Base-by-base conservation (phyloP, 2,113 vertebrate genomes). In the Okapia johnstoni region DNA sequence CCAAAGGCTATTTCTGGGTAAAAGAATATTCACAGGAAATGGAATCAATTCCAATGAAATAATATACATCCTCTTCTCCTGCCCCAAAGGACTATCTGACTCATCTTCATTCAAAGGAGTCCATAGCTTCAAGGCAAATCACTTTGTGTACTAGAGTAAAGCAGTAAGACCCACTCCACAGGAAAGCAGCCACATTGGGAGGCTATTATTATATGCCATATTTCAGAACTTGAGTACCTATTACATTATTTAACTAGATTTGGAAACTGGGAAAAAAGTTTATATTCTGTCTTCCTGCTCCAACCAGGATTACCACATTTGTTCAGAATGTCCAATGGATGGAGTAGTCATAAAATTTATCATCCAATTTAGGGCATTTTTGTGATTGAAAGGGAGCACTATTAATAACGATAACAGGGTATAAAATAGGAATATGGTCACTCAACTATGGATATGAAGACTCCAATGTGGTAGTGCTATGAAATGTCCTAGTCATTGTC, bases 121-220 rank as follows among this genome's bases (percentile, higher is more conserved):
- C 97, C 95, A 93, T 91, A 97, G 94, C 85, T 97, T 97, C 80
- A 94, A 98, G 98, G 97, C 89, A 98, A 98, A 98, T 98, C 90
- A 98, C 88, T 97, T 94, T 94, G n/a, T 97, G 93, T 97, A 79
- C 94, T 91, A 83, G 50, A 0, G 79, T 91, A 96, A 97, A 98
- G 63, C 85, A 46, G 21, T 85, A 94, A 93, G 94, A 97, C 96
- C 92, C 55, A 77, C 96, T 1, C 54, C 58, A 14, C 90, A 63
- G 46, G 48, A 50, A 6, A n/a, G 85, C 96, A 60, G 76, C 88
- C 55, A 97, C 95, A 93, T 80, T 2, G 60, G 3, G 5, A 94
- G 63, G 87, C 23, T 79, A 60, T 96, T 98, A 97, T 93, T 97
- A 95, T 93, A 73, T 8, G 76, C 85, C 83, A 70, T 93, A 90